These are phyloP conservation scores for Acanthurus leucopareius DNA, from an alignment of 2,797 vertebrate species.

Conservation along the genomic window DNA sequence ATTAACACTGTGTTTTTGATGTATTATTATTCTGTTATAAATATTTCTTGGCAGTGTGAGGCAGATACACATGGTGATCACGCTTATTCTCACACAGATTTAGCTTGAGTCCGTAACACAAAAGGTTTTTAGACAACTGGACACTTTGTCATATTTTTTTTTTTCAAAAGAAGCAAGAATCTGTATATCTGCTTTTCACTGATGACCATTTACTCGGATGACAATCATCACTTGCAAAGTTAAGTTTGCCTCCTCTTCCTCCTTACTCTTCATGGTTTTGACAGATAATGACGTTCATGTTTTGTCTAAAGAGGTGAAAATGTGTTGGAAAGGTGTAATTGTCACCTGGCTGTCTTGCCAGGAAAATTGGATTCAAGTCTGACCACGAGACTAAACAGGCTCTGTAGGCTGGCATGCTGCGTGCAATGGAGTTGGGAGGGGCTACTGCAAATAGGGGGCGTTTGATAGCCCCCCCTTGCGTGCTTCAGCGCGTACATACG, in stretches of 20 bases:
- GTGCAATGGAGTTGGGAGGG: constrained; percentile 46
- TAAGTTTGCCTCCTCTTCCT: background rate
- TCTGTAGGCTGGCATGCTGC: background rate
- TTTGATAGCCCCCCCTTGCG: constrained; percentile 23
- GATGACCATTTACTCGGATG: background rate
- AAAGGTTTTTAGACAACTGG: background rate
- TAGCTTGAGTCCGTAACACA: background rate
- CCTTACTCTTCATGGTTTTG: background rate
- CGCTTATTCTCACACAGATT: too few species aligned
- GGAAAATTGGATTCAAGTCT: background rate
- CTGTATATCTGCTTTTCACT: background rate
- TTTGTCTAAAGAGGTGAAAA: background rate
- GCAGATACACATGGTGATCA: too few species aligned
- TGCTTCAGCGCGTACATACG: constrained; percentile 43
- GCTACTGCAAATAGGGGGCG: constrained; percentile 23
- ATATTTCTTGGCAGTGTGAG: too few species aligned
- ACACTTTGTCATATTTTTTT: background rate
- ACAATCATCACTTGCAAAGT: background rate
- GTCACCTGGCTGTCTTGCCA: background rate
- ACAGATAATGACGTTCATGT: background rate
- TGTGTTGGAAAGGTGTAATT: background rate
- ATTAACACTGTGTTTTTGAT: too few species aligned
- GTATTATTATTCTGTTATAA: too few species aligned
- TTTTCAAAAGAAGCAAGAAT: too few species aligned
- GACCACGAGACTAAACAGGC: background rate